phyloP scores from a whole-genome alignment of 2,797 vertebrate species.

The Artibeus jamaicensis region DNA sequence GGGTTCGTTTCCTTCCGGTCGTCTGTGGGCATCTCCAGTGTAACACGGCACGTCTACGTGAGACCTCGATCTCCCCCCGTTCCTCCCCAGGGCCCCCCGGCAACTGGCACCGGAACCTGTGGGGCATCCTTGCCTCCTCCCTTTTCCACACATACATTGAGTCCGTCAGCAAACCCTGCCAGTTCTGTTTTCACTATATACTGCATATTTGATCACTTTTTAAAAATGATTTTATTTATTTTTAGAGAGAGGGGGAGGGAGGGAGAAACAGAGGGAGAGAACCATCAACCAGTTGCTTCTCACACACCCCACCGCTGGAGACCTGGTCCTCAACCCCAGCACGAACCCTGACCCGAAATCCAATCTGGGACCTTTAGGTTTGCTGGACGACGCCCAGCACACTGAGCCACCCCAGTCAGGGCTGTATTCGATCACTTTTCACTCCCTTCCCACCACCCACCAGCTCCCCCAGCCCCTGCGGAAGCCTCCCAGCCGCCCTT shows the following conservation, averaged over 20 bases:
- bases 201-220: neutral
- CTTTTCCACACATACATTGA: neutral
- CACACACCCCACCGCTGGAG: too few relatives aligned
- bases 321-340: too few relatives aligned
- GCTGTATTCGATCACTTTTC: neutral
- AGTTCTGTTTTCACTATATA: neutral
- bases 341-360: too few relatives aligned
- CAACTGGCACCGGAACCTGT: neutral
- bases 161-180: neutral
- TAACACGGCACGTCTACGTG: neutral
- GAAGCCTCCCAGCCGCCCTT: neutral
- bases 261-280: too few relatives aligned
- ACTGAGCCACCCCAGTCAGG: too few relatives aligned
- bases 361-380: rapidly evolving
- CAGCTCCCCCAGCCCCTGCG: neutral
- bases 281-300: too few relatives aligned
- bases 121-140: neutral
- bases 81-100: neutral
- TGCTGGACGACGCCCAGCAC: too few relatives aligned
- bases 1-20: neutral
- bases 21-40: neutral
- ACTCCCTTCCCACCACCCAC: neutral
- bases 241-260: too few relatives aligned
- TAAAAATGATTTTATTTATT: too few relatives aligned
- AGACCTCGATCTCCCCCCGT: neutral